These are phyloP conservation scores for Salticus scenicus DNA, from an alignment of 2,888 invertebrate genomes.

Conservation along the genomic window DNA sequence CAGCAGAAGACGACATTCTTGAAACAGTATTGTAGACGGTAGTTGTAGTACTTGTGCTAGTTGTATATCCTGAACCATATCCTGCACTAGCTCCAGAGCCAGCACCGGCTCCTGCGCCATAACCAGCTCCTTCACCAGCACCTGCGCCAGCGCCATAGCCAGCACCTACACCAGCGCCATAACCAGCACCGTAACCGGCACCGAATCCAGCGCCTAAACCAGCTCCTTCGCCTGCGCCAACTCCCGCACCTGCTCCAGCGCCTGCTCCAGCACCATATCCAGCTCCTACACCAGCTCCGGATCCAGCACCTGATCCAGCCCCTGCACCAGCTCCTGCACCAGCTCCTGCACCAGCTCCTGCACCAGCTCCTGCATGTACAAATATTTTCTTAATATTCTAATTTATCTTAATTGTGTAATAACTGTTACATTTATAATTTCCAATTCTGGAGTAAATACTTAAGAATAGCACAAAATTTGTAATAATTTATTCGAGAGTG, in stretches of 20 bases:
- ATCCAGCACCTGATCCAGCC: not conserved
- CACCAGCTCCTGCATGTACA: not conserved
- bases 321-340: not conserved
- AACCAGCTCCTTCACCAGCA: slow-evolving; percentile 10
- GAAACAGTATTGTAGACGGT: too few relatives aligned
- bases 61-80: not conserved
- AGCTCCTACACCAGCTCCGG: not conserved
- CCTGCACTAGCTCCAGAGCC: slow-evolving; percentile 12
- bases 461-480: too few relatives aligned
- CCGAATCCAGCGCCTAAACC: not conserved
- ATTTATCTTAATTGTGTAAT: too few relatives aligned
- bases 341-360: not conserved
- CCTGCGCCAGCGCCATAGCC: not conserved
- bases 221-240: not conserved
- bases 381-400: too few relatives aligned
- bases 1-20: too few relatives aligned
- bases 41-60: too few relatives aligned
- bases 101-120: slow-evolving; percentile 3
- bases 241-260: too few relatives aligned
- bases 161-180: not conserved
- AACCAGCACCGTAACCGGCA: not conserved
- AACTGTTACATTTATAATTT: too few relatives aligned
- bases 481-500: too few relatives aligned
- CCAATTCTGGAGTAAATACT: too few relatives aligned
- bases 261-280: not conserved